Percentiles rank a stretch among this genome's conserved stretches.
These are phyloP conservation scores for Semnornis frantzii DNA, from an alignment of 2,113 vertebrate genomes.

Conservation along the genomic window DNA sequence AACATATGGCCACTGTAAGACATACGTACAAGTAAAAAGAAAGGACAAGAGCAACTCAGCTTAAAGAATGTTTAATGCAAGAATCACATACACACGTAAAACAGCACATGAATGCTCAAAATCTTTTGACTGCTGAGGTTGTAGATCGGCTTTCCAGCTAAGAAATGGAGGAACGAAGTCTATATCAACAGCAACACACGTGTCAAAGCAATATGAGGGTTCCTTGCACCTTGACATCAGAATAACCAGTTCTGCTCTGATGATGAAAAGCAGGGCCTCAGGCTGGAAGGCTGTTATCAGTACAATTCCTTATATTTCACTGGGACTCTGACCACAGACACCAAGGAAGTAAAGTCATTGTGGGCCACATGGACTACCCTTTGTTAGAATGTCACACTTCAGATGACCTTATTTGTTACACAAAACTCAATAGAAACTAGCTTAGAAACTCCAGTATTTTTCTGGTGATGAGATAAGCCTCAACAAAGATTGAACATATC, in stretches of 20 bases:
- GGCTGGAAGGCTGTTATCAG: neutral
- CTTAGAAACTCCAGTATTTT: neutral
- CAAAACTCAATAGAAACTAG: neutral
- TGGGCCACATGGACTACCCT: rapidly evolving
- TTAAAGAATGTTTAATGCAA: neutral
- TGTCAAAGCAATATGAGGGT: too few species aligned
- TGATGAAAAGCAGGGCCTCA: neutral
- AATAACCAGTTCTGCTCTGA: neutral
- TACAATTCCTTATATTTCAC: neutral
- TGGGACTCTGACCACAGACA: neutral
- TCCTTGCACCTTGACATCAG: neutral
- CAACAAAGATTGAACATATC: neutral
- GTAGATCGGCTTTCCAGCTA: neutral
- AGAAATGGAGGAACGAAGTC: neutral
- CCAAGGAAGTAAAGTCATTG: neutral
- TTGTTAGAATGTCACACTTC: neutral
- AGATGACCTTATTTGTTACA: neutral
- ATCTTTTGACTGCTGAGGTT: neutral
- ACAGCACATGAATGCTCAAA: rapidly evolving
- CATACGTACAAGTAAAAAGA: neutral
- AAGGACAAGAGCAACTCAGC: neutral
- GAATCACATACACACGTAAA: neutral
- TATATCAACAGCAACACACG: rapidly evolving
- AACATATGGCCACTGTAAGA: neutral
- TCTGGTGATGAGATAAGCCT: neutral